Percentiles rank a stretch among this genome's conserved stretches.
Evolutionary conservation across 2,113 vertebrate species (phyloP).

Genomic region (Acanthisitta chloris): DNA sequence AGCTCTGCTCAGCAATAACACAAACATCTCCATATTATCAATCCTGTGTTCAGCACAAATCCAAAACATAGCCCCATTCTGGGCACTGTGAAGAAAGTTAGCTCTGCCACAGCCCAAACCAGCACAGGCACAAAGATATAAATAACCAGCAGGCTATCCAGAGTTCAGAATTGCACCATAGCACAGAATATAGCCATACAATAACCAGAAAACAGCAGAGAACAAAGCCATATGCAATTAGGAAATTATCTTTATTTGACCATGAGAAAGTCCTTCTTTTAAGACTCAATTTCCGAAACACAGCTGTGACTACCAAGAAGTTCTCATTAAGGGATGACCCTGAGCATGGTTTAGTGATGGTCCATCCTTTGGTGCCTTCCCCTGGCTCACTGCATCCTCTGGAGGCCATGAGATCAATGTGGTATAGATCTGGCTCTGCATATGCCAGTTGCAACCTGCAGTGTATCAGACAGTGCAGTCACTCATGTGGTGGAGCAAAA

Average conservation of each 20-base stretch:
- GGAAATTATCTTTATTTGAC: not conserved
- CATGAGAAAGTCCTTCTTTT: not conserved
- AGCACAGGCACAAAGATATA: not conserved
- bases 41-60: too few relatives aligned
- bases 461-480: accelerated
- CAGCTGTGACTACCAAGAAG: not conserved
- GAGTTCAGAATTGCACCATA: not conserved
- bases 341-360: not conserved
- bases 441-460: not conserved
- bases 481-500: not conserved
- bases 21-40: too few relatives aligned
- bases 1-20: too few relatives aligned
- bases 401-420: not conserved
- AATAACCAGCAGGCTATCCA: not conserved
- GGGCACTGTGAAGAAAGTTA: too few relatives aligned
- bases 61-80: too few relatives aligned
- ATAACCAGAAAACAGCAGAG: not conserved
- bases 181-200: not conserved
- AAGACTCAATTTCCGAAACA: not conserved
- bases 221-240: not conserved
- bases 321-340: not conserved
- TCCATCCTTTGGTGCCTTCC: not conserved
- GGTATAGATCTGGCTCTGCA: not conserved
- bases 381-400: not conserved
- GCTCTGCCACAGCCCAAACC: too few relatives aligned